A percentile compares a stretch with the other conserved stretches of the same genome.
These are phyloP conservation scores for Octopus bimaculoides DNA, from an alignment of 1,140 invertebrate genomes.

Conservation along the genomic window DNA sequence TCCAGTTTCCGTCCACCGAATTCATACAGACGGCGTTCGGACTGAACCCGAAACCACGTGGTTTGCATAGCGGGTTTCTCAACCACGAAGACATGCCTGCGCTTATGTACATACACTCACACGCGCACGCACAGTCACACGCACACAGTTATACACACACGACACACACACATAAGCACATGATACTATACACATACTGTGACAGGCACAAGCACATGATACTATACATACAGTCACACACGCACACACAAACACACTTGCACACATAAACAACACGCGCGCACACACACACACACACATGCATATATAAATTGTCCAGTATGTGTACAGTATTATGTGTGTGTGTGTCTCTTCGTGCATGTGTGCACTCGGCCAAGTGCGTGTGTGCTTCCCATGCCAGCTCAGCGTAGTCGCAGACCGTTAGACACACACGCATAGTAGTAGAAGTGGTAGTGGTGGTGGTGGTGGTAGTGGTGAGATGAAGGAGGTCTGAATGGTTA, in stretches of 20 bases:
- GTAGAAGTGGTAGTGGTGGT: neutral
- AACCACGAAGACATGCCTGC: neutral
- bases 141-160: neutral
- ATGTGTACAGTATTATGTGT: neutral
- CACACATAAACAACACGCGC: too few species aligned
- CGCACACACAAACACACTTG: too few species aligned
- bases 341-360: neutral
- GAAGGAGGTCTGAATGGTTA: too few species aligned
- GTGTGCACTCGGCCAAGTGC: neutral
- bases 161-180: neutral
- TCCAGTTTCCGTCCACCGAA: neutral
- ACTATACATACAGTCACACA: neutral
- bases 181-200: too few species aligned
- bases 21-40: neutral
- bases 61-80: neutral
- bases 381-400: neutral
- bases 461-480: too few species aligned
- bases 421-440: neutral
- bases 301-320: neutral
- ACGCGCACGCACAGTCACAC: neutral
- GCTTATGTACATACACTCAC: neutral
- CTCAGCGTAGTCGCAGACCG: neutral
- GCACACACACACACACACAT: neutral
- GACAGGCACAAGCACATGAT: too few species aligned
- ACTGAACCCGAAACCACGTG: neutral